Conservation (phyloP, 1,140 invertebrate species). For the Pogonomyrmex californicus region DNA sequence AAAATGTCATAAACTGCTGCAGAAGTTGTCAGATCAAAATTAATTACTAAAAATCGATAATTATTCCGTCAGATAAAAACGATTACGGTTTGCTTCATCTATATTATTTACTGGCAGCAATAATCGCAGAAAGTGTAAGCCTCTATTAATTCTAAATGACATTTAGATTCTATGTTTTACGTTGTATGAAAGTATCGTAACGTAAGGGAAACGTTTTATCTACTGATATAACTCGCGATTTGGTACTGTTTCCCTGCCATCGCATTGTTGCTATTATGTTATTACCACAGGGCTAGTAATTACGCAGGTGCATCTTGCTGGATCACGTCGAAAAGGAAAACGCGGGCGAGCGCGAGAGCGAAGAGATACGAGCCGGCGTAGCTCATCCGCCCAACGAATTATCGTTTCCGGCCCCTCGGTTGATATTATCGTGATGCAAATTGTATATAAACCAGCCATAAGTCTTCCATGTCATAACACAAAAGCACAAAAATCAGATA, state of each 20-base stretch:
- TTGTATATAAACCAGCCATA: conserved; percentile 68
- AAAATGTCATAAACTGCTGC: not conserved
- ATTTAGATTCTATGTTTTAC: not conserved
- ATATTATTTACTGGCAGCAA: not conserved
- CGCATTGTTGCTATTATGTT: conserved; percentile 57
- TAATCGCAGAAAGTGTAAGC: not conserved
- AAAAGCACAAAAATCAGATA: conserved; percentile 60
- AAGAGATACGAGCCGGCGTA: conserved; percentile 68
- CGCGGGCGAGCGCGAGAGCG: conserved; percentile 26
- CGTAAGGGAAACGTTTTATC: not conserved
- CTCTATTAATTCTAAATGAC: not conserved
- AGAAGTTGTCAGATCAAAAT: conserved; percentile 27
- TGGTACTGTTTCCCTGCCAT: conserved; percentile 33
- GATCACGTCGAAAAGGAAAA: conserved; percentile 59
- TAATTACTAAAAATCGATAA: conserved; percentile 18
- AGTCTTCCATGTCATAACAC: conserved; percentile 63
- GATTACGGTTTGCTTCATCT: not conserved
- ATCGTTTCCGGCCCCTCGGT: conserved; percentile 73
- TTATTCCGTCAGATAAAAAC: conserved; percentile 6
- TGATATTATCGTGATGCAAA: conserved; percentile 74
- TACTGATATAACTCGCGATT: conserved; percentile 17
- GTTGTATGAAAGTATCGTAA: not conserved
- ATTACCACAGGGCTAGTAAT: conserved; percentile 56
- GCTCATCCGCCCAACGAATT: conserved; percentile 72
- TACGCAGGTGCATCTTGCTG: conserved; percentile 49